Evolutionary conservation across 2,888 invertebrate species (phyloP).

Genomic region (Ptilodon capucinus): DNA sequence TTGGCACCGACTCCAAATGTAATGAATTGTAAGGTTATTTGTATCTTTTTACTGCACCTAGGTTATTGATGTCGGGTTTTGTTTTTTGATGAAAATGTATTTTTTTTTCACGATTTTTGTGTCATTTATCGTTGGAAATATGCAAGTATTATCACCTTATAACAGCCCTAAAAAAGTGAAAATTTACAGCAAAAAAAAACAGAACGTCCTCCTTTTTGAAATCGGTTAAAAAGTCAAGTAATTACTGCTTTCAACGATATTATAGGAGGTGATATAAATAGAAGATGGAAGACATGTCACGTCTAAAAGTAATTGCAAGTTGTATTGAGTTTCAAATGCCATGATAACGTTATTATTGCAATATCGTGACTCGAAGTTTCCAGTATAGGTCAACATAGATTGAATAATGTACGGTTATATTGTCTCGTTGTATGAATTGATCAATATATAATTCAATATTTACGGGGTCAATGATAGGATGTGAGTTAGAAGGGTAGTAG

Average conservation of each 20-base stretch:
- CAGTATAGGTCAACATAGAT: conserved; percentile 29
- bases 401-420: conserved; percentile 22
- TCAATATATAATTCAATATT: background rate
- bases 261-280: background rate
- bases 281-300: background rate
- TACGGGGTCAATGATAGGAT: background rate
- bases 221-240: no score
- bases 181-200: no score
- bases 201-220: no score
- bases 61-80: no score
- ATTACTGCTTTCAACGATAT: background rate
- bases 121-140: no score
- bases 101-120: no score
- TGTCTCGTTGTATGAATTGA: conserved; percentile 8
- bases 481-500: background rate
- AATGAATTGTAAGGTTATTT: no score
- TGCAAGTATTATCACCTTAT: no score
- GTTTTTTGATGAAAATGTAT: no score
- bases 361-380: conserved; percentile 32
- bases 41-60: no score
- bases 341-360: conserved; percentile 29
- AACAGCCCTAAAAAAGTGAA: no score
- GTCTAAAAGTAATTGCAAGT: background rate
- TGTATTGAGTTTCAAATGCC: conserved; percentile 9
- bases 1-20: no score